Conservation (phyloP, 2,888 invertebrate species). For the Acleris laterana region DNA sequence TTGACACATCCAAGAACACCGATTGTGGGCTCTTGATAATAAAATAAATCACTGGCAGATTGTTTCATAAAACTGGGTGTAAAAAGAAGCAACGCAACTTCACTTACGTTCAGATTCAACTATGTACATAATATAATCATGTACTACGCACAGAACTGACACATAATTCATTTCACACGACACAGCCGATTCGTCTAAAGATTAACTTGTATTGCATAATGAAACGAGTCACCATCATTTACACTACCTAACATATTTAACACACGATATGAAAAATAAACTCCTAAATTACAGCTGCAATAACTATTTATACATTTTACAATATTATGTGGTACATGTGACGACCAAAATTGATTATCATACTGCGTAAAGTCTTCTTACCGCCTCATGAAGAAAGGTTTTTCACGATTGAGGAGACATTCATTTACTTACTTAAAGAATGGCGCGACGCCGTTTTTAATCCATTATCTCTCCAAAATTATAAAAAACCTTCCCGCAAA, state of each 20-base stretch:
- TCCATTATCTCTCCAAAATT: slow-evolving; percentile 11
- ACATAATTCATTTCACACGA: slow-evolving; percentile 76
- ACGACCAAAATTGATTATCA: slow-evolving; percentile 62
- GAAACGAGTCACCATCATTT: slow-evolving; percentile 77
- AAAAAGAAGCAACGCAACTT: slow-evolving; percentile 34
- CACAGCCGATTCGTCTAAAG: slow-evolving; percentile 82
- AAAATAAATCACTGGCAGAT: slow-evolving; percentile 30
- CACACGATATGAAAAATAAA: slow-evolving; percentile 85
- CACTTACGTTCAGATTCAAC: slow-evolving; percentile 41
- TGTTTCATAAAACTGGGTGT: slow-evolving; percentile 13
- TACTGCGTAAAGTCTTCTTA: slow-evolving; percentile 53
- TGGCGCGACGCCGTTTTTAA: slow-evolving; percentile 17
- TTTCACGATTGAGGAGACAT: slow-evolving; percentile 7
- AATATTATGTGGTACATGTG: slow-evolving; percentile 71
- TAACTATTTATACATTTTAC: slow-evolving; percentile 84
- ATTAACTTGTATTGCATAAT: slow-evolving; percentile 75
- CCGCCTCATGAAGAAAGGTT: slow-evolving; percentile 7
- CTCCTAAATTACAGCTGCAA: slow-evolving; percentile 83
- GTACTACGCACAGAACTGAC: slow-evolving; percentile 74
- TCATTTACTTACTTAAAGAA: slow-evolving; percentile 14
- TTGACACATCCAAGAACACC: slow-evolving; percentile 37
- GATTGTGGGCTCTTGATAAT: slow-evolving; percentile 34
- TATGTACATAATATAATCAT: slow-evolving; percentile 71
- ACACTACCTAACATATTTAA: slow-evolving; percentile 83
- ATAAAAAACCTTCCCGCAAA: slow-evolving; percentile 24